Conservation (phyloP, 2,113 vertebrate species). For the Nannobrachium achirus region DNA sequence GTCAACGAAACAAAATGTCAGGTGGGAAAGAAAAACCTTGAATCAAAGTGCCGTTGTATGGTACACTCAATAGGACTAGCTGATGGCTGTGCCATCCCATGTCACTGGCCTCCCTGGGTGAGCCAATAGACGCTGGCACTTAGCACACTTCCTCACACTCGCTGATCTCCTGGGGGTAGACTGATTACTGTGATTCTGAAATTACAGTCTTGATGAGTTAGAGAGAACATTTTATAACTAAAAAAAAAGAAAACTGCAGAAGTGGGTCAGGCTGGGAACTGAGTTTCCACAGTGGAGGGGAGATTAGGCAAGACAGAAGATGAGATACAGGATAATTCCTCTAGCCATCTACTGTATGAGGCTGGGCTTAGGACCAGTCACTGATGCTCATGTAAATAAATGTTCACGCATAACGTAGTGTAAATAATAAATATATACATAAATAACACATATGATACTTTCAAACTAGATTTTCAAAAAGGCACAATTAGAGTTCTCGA, state of each 20-base stretch:
- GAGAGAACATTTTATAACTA: constrained; percentile 51
- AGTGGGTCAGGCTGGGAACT: constrained; percentile 61
- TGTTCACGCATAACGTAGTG: too few relatives aligned
- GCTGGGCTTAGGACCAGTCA: constrained; percentile 14
- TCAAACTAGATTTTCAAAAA: too few relatives aligned
- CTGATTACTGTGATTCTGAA: constrained; percentile 80
- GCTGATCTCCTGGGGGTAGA: constrained; percentile 71
- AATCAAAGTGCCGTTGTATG: too few relatives aligned
- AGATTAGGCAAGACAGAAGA: constrained; percentile 16
- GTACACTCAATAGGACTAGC: too few relatives aligned
- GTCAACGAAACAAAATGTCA: constrained; percentile 58
- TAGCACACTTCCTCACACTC: constrained; percentile 71
- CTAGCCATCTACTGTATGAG: constrained; percentile 24
- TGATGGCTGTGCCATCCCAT: constrained; percentile 52
- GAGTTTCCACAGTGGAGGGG: constrained; percentile 36
- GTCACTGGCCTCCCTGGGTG: constrained; percentile 62
- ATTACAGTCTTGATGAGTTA: constrained; percentile 79
- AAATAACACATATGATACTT: too few relatives aligned
- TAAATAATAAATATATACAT: too few relatives aligned
- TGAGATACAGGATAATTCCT: constrained; percentile 15
- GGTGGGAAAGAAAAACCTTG: constrained; percentile 31
- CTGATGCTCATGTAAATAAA: too few relatives aligned
- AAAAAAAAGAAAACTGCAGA: constrained; percentile 39
- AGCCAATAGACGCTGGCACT: constrained; percentile 71
- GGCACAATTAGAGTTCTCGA: too few relatives aligned